A percentile compares a stretch with the other conserved stretches of the same genome.
Conservation (phyloP, 2,113 vertebrate genomes). For the Anas platyrhynchos region DNA sequence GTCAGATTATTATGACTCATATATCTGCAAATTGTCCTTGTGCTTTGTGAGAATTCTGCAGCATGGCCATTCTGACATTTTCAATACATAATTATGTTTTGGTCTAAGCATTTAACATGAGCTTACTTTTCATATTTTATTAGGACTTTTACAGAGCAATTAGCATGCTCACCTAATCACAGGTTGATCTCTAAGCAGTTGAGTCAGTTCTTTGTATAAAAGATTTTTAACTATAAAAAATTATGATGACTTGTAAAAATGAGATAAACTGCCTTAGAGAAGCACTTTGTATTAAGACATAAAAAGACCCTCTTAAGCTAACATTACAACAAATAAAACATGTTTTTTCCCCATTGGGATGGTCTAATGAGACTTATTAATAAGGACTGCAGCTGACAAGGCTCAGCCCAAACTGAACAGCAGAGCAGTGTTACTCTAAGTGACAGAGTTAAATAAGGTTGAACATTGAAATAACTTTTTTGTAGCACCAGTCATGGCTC, state of each 20-base stretch:
- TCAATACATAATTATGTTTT: background rate
- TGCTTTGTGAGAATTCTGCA: background rate
- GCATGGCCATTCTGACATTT: rapidly evolving
- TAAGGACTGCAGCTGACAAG: background rate
- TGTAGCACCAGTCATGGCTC: background rate
- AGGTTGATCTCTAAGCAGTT: background rate
- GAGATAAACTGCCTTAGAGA: background rate
- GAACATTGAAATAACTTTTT: background rate
- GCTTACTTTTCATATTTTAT: background rate
- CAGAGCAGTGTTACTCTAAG: background rate
- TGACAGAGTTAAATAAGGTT: background rate
- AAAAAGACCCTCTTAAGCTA: background rate
- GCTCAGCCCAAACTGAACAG: background rate
- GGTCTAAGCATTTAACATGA: background rate
- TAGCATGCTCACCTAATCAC: background rate
- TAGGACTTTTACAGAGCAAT: background rate
- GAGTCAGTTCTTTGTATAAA: background rate
- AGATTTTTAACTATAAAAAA: background rate
- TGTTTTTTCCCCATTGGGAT: background rate
- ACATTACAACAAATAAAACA: background rate
- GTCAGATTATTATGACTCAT: background rate
- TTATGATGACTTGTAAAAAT: background rate
- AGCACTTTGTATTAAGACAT: background rate
- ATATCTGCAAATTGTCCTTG: background rate
- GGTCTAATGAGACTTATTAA: background rate